Evolutionary conservation across 1,140 invertebrate species (phyloP).

Genomic region (Drosophila persimilis): DNA sequence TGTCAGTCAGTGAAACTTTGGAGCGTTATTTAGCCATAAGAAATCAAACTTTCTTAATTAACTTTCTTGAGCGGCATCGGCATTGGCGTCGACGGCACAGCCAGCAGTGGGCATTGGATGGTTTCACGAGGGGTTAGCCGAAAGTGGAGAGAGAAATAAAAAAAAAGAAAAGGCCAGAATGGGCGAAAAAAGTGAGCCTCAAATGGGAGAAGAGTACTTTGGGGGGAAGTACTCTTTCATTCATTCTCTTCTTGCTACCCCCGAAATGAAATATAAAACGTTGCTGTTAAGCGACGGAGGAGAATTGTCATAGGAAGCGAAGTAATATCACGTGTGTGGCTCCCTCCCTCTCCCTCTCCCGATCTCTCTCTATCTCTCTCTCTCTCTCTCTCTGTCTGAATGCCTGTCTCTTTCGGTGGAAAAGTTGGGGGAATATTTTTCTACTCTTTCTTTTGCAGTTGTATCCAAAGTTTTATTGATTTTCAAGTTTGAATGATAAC

Average conservation of each 20-base stretch:
- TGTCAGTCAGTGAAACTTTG: slow-evolving; percentile 71
- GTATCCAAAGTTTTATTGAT: slow-evolving; percentile 79
- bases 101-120: too few species aligned
- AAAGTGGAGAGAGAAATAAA: too few species aligned
- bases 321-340: slow-evolving; percentile 41
- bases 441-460: slow-evolving; percentile 35
- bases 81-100: slow-evolving; percentile 4
- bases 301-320: slow-evolving; percentile 35
- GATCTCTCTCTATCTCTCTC: neutral
- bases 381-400: neutral
- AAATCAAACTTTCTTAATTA: slow-evolving; percentile 81
- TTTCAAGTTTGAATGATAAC: slow-evolving; percentile 81
- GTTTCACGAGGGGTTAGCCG: too few species aligned
- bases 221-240: neutral
- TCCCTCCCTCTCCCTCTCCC: neutral
- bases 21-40: slow-evolving; percentile 79
- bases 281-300: slow-evolving; percentile 29
- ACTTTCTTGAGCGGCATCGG: slow-evolving; percentile 65
- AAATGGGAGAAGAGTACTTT: neutral
- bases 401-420: too few species aligned
- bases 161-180: too few species aligned
- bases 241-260: neutral
- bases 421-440: slow-evolving; percentile 10
- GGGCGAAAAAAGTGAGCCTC: too few species aligned
- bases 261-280: slow-evolving; percentile 10